Conservation (phyloP, 2,888 invertebrate genomes). For the Phania funesta region DNA sequence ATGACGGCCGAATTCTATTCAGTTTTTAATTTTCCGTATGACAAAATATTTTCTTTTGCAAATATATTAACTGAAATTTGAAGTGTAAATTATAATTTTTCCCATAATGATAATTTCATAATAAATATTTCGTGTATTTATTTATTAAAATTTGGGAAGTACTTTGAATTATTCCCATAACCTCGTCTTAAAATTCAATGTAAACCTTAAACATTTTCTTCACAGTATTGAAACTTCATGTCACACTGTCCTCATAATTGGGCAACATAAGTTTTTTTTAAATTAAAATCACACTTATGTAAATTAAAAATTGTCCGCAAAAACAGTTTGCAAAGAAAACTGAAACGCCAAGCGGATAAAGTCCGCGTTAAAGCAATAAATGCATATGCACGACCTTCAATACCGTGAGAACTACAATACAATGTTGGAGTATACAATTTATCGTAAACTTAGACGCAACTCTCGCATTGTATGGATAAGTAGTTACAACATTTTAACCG, state of each 20-base stretch:
- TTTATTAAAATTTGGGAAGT: not conserved
- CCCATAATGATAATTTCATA: too few species aligned
- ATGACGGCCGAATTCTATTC: too few species aligned
- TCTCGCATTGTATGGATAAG: not conserved
- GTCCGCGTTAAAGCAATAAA: conserved; percentile 40
- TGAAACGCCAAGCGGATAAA: not conserved
- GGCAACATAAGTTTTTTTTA: conserved; percentile 24
- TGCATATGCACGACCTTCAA: conserved; percentile 60
- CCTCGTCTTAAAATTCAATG: conserved; percentile 14
- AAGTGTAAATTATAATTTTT: too few species aligned
- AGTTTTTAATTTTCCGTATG: too few species aligned
- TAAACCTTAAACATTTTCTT: not conserved
- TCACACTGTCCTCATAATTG: conserved; percentile 34
- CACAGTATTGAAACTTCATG: not conserved
- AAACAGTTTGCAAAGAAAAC: conserved; percentile 2
- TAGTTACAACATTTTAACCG: not conserved
- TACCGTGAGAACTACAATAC: conserved; percentile 51
- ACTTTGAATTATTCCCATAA: not conserved
- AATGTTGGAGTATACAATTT: conserved; percentile 16
- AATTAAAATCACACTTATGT: conserved; percentile 46
- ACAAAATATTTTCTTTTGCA: too few species aligned
- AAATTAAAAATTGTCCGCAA: conserved; percentile 18
- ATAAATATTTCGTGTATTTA: too few species aligned
- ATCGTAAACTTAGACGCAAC: conserved; percentile 6
- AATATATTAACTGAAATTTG: too few species aligned